Percentiles rank a stretch among this genome's conserved stretches.
Evolutionary conservation across 2,888 invertebrate genomes (phyloP).

Genomic region (Teleogryllus oceanicus): DNA sequence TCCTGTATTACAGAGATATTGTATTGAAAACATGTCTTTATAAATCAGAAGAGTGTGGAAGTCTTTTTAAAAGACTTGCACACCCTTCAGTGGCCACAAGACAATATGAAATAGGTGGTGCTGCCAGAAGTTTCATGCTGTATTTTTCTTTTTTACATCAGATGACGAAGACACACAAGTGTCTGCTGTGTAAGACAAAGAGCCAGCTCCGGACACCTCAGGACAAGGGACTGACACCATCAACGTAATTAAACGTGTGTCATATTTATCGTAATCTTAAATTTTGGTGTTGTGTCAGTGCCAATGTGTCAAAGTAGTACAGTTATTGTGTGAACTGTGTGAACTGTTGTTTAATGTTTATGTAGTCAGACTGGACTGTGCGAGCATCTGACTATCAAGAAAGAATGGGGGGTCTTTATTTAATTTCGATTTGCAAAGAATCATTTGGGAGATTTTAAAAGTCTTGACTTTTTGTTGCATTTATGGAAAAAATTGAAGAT

Average conservation of each 20-base stretch:
- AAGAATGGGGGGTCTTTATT: neutral
- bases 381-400: neutral
- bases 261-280: conserved; percentile 9
- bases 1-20: conserved; percentile 22
- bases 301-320: neutral
- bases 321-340: neutral
- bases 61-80: conserved; percentile 22
- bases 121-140: conserved; percentile 38
- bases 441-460: neutral
- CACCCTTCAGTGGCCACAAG: neutral
- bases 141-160: conserved; percentile 47
- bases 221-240: conserved; percentile 18
- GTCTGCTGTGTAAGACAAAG: conserved; percentile 55
- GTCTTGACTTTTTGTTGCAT: neutral
- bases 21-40: conserved; percentile 42
- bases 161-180: conserved; percentile 66
- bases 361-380: neutral
- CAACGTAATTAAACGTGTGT: conserved; percentile 4
- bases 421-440: neutral
- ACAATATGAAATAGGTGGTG: neutral
- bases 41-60: neutral
- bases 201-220: conserved; percentile 11
- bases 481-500: neutral
- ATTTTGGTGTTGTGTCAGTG: conserved; percentile 7
- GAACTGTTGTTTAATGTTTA: neutral